phyloP scores from a whole-genome alignment of 1,140 invertebrate species.

The Bombus superbus region DNA sequence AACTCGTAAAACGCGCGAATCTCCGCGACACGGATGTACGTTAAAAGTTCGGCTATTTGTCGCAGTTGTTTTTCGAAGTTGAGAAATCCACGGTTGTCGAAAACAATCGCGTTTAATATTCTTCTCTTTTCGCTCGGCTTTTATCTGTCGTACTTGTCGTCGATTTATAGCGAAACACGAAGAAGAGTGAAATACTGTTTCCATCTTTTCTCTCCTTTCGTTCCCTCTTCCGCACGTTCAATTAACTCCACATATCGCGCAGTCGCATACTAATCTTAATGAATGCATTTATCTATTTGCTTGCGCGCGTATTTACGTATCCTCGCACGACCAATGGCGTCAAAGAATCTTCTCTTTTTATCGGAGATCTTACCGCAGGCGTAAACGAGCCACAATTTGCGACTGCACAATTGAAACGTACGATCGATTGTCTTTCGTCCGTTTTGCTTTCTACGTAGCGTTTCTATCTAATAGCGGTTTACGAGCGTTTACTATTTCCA shows the following conservation, averaged over 20 bases:
- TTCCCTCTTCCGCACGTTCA: neutral
- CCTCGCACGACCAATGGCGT: neutral
- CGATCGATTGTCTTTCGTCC: no score
- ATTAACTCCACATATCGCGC: neutral
- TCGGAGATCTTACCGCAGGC: neutral
- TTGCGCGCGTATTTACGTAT: neutral
- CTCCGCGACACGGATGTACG: neutral
- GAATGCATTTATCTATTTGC: constrained; percentile 12
- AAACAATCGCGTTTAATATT: neutral
- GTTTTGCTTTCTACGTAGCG: no score
- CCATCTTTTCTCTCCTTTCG: neutral
- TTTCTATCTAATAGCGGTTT: neutral
- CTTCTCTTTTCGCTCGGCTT: neutral
- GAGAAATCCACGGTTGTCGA: no score
- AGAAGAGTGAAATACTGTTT: no score
- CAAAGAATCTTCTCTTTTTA: neutral
- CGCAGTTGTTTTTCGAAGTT: neutral
- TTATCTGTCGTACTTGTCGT: neutral
- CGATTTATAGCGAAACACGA: neutral
- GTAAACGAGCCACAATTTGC: neutral
- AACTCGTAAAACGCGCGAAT: no score
- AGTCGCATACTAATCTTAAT: constrained; percentile 16
- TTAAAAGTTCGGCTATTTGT: neutral
- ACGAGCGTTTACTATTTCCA: neutral
- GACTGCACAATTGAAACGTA: neutral